These are phyloP conservation scores for Leptobrachium leishanense DNA, from an alignment of 2,113 vertebrate species.

Conservation along the genomic window DNA sequence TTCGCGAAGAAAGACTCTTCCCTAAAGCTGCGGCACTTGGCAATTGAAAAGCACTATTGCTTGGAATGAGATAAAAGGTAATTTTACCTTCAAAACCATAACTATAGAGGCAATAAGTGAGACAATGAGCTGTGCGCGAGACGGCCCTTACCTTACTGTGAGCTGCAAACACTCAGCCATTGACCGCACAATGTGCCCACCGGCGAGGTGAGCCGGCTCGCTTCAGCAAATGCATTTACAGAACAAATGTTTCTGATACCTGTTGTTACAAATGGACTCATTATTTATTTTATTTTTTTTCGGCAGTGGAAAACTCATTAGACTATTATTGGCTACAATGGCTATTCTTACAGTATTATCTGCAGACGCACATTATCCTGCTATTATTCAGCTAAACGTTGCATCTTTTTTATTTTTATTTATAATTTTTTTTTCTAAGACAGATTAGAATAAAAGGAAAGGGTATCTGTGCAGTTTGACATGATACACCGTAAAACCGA, in stretches of 20 bases:
- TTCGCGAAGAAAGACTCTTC: slow-evolving; percentile 1
- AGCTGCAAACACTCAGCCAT: background rate
- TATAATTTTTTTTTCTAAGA: no score
- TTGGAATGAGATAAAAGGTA: slow-evolving; percentile 44
- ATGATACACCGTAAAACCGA: no score
- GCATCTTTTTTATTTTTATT: no score
- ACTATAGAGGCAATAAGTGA: slow-evolving; percentile 10
- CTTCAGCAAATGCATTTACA: background rate
- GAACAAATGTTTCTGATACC: background rate
- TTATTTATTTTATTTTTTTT: background rate
- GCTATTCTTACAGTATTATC: background rate
- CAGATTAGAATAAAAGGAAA: no score
- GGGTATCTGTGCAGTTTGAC: no score
- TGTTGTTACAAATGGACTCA: background rate
- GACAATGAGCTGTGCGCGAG: slow-evolving; percentile 18
- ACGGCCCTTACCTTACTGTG: background rate
- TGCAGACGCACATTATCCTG: background rate
- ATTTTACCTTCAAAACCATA: slow-evolving; percentile 12
- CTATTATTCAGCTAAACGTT: background rate
- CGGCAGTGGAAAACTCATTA: background rate
- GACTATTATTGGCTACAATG: background rate
- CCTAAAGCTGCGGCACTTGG: slow-evolving; percentile 18
- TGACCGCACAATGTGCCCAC: background rate
- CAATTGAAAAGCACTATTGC: slow-evolving; percentile 20
- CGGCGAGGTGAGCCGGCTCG: background rate